Conservation (phyloP, 1,140 invertebrate species). For the honey bee (Apis mellifera) region Amel_HAv3.1 CM009942.2:880501-881000, state of each 20-base stretch:
- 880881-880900: slow-evolving; percentile 12
- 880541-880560: too few species aligned
- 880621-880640: slow-evolving; percentile 39
- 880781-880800: too few species aligned
- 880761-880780: too few species aligned
- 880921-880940: slow-evolving; percentile 61
- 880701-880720: too few species aligned
- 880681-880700: too few species aligned
- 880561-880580: slow-evolving; percentile 52
- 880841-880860: too few species aligned
- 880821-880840: too few species aligned
- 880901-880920: slow-evolving; percentile 39
- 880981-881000: slow-evolving; percentile 61
- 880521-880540: neutral
- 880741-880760: too few species aligned
- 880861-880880: too few species aligned
- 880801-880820: too few species aligned
- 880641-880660: slow-evolving; percentile 62
- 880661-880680: slow-evolving; percentile 28
- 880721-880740: too few species aligned
- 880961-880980: slow-evolving; percentile 53
- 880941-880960: slow-evolving; percentile 57
- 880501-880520: neutral
- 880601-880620: slow-evolving; percentile 51
- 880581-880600: slow-evolving; percentile 58